phyloP scores from a whole-genome alignment of 1,140 invertebrate genomes.

The Penaeus indicus region DNA sequence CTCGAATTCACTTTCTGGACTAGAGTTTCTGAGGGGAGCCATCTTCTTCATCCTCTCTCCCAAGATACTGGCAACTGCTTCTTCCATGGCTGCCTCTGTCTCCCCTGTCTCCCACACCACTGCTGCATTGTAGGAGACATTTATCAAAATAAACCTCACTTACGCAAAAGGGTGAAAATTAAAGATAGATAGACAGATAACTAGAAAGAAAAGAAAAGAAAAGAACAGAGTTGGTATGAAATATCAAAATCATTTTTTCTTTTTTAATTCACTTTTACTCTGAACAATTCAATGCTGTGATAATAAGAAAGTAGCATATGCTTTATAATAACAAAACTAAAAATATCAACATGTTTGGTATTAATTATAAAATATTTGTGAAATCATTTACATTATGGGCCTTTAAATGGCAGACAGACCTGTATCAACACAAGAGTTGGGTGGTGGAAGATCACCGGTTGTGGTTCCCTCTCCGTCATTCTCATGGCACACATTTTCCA shows the following conservation, averaged over 20 bases:
- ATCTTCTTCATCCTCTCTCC: constrained; percentile 53
- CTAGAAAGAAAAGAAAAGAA: too few species aligned
- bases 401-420: not conserved
- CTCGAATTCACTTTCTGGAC: constrained; percentile 22
- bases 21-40: constrained; percentile 7
- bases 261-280: too few species aligned
- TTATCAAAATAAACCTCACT: not conserved
- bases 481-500: not conserved
- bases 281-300: too few species aligned
- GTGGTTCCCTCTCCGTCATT: constrained; percentile 11
- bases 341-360: too few species aligned
- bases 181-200: not conserved
- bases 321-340: too few species aligned
- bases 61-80: constrained; percentile 55
- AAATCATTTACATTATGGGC: not conserved
- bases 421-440: constrained; percentile 10
- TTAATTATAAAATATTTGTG: too few species aligned
- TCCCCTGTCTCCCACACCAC: constrained; percentile 45
- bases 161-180: not conserved
- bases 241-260: too few species aligned
- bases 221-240: too few species aligned
- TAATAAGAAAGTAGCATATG: too few species aligned
- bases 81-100: constrained; percentile 56
- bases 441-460: not conserved
- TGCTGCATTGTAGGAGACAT: constrained; percentile 1